Evolutionary conservation across 2,797 vertebrate genomes (phyloP), one percentile per base, ranked within the genome.

Genomic region (Loris lydekkerianus): DNA sequence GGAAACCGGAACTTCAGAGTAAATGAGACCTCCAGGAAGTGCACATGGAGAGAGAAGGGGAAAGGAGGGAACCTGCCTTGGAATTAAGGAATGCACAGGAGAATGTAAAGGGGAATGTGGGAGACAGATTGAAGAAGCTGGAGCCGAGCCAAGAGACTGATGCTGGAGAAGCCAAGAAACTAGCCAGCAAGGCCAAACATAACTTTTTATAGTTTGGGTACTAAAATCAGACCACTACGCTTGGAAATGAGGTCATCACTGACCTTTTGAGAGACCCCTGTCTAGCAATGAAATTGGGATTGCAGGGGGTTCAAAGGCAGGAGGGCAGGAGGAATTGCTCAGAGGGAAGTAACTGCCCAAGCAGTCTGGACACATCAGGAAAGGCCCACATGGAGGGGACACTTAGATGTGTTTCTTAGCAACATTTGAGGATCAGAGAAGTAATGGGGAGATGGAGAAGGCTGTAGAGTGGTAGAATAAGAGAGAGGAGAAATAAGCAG

Each of bases 181-280:
- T 73, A 69, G 40, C 49, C 1, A 29, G 25, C 3, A 29, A 91
- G 43, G 61, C 81, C 94, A 92, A 80, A 31, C 63, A 83, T 76
- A 93, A 18, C 63, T 92, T 81, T 91, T 78, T 87, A 84, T 80
- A 60, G 86, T 94, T 37, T 91, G 43, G 82, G 43, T 49, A 40
- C 65, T 81, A 92, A 93, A 94, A 40, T 61, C 72, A 83, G 91
- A 82, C 56, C 80, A 34, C 60, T 89, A 10, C 49, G 78, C 82
- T 93, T 80, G 29, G 72, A 7, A 15, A 61, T 96, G 90, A 97
- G 65, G 93, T 96, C 88, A 90, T 72, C 29, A 15, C 29, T 93
- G 93, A 96, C 91, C 80, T 96, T 97, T 96, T 40, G 65, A 65
- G 76, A 63, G 80, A 92, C 4, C 31, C 20, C 3, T 86, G 75